Evolutionary conservation across 1,140 invertebrate genomes (phyloP), one percentile per base, ranked within the genome.

Genomic region (Magallana angulata): DNA sequence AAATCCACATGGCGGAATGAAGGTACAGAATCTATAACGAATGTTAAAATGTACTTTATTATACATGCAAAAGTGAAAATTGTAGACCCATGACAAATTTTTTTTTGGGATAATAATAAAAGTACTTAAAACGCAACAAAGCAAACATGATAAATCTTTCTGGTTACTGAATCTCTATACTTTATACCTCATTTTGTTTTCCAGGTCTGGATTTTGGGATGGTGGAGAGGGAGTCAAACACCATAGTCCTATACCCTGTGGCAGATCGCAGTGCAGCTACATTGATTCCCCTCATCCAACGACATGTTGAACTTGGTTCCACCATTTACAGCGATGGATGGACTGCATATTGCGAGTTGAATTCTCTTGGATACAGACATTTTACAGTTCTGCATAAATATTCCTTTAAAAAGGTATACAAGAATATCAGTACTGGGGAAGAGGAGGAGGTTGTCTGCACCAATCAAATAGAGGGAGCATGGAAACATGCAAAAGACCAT

Each of bases 401-500:
- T 7, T 64, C 71, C 1, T 87, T 85, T 18, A 87, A 87, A 82
- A 84, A 86, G 16, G 56, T 58, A 11, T 89, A 87, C 57, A 68
- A 48, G 30, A 89, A 87, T 59, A 24, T 71, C 4, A 36, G 62
- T 7, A 89, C 83, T 18, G 86, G 62, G n/a, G 81, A 84, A 56
- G 76, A 68, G 7, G 76, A 68, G 7, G 60, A 62, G 7, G 57
- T 62, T 12, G 85, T 86, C n/a, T 68, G 86, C 57, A 89, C 85
- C 2, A 87, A 86, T 30, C 62, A 57, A 18, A 89, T 84, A 16
- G 85, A 89, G 62, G 85, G 85, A n/a, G 88, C 85, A 5, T 86
- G 82, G 85, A 89, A 89, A 57, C 68, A 86, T 60, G 85, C 85
- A 16, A 89, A 89, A 56, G 82, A 84, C 36, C 85, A 89, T 30